Conservation (phyloP, 2,113 vertebrate genomes). For the Amphilophus citrinellus region DNA sequence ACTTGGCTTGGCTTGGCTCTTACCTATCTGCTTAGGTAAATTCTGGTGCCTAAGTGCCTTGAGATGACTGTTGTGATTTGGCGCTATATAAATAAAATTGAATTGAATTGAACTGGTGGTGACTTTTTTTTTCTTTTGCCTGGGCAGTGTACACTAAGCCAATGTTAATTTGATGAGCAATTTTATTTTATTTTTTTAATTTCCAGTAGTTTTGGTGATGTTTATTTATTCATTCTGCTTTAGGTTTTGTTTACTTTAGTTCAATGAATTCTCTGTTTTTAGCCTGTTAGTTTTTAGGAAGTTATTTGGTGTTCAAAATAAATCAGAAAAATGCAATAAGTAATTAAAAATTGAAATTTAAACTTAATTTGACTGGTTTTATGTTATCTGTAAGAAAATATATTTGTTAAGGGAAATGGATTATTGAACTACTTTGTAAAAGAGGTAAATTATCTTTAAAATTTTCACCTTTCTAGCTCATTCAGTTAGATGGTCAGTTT, state of each 20-base stretch:
- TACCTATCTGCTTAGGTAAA: background rate
- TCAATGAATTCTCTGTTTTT: too few relatives aligned
- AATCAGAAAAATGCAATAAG: background rate
- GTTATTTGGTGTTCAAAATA: too few relatives aligned
- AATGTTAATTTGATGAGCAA: background rate
- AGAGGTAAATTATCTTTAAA: background rate
- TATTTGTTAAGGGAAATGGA: too few relatives aligned
- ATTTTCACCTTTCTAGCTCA: background rate
- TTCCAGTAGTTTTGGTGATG: background rate
- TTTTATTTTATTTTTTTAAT: background rate
- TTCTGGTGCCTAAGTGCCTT: background rate
- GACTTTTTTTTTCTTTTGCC: background rate
- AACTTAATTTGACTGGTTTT: background rate
- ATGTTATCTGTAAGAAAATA: background rate
- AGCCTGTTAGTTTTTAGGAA: too few relatives aligned
- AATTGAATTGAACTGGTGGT: background rate
- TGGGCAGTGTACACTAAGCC: too few relatives aligned
- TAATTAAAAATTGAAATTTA: background rate
- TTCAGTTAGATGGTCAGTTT: background rate
- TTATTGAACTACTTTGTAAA: background rate
- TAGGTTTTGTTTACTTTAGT: too few relatives aligned
- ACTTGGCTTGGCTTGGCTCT: too few relatives aligned
- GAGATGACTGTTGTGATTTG: too few relatives aligned
- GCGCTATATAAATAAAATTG: too few relatives aligned
- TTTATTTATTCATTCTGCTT: background rate